A percentile compares a stretch with the other conserved stretches of the same genome.
phyloP scores from a whole-genome alignment of 2,113 vertebrate genomes.

The Scortum barcoo region DNA sequence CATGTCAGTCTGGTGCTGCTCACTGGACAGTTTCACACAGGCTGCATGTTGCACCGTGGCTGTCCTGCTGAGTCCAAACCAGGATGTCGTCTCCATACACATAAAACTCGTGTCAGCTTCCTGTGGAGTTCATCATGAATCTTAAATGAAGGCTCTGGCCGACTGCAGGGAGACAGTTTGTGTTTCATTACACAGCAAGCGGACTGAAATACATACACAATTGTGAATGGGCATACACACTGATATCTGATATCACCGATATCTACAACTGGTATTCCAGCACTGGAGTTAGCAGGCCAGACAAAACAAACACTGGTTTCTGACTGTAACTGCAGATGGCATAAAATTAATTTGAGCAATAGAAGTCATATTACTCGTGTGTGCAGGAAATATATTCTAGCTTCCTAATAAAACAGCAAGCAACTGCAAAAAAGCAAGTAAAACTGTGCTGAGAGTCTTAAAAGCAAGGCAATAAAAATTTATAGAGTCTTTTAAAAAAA shows the following conservation, averaged over 20 bases:
- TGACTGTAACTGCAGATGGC: slow-evolving; percentile 5
- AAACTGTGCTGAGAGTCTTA: background rate
- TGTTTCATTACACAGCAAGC: slow-evolving; percentile 21
- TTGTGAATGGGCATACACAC: background rate
- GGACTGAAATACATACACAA: background rate
- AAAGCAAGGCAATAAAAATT: slow-evolving; percentile 14
- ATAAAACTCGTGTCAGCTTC: background rate
- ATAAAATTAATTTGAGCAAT: slow-evolving; percentile 26
- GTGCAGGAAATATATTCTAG: background rate
- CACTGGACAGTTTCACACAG: background rate
- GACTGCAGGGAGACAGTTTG: slow-evolving; percentile 3
- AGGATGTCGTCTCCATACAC: slow-evolving; percentile 1
- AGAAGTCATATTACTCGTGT: background rate
- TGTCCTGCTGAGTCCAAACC: background rate
- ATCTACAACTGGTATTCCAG: slow-evolving; percentile 6
- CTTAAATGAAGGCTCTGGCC: background rate
- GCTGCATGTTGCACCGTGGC: background rate
- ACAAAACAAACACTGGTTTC: slow-evolving; percentile 41
- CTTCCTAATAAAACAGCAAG: slow-evolving; percentile 3
- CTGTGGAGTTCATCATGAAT: background rate
- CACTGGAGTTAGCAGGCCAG: slow-evolving; percentile 15
- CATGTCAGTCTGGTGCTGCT: background rate
- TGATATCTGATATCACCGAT: slow-evolving; percentile 20
- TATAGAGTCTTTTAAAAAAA: slow-evolving; percentile 18
- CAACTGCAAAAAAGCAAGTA: background rate